A percentile compares a stretch with the other conserved stretches of the same genome.
phyloP scores from a whole-genome alignment of 2,888 invertebrate species.

The Metallyticus violacea region DNA sequence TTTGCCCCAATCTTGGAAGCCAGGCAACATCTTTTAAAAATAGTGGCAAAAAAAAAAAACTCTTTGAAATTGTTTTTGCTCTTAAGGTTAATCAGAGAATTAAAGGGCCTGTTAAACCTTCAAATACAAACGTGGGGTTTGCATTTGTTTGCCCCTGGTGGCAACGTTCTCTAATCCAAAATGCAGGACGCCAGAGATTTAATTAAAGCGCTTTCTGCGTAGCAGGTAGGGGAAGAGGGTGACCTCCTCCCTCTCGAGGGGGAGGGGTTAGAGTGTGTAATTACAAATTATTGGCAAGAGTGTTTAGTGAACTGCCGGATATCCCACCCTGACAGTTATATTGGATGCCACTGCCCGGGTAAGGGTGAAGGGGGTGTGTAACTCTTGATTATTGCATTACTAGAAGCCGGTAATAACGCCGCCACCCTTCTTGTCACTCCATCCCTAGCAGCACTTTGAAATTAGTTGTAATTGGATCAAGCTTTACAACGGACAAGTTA shows the following conservation, averaged over 20 bases:
- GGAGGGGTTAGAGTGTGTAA: background rate
- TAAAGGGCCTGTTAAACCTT: background rate
- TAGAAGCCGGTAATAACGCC: background rate
- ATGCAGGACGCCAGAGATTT: slow-evolving; percentile 6
- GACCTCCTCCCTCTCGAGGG: background rate
- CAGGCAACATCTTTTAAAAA: too few relatives aligned
- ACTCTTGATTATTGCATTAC: background rate
- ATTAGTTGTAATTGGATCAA: slow-evolving; percentile 5
- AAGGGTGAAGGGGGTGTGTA: too few relatives aligned
- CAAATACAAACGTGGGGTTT: too few relatives aligned
- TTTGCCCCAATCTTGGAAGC: too few relatives aligned
- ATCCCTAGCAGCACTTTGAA: background rate
- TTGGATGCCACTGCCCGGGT: background rate
- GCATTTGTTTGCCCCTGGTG: background rate
- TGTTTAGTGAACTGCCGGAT: background rate
- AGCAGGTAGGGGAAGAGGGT: background rate
- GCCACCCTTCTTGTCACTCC: background rate
- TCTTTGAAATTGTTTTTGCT: background rate
- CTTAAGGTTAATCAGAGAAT: background rate
- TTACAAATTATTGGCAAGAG: slow-evolving; percentile 18
- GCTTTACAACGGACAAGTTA: background rate
- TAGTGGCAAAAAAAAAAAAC: too few relatives aligned
- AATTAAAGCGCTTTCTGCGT: background rate
- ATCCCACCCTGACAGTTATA: slow-evolving; percentile 7
- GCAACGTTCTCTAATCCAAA: background rate